Evolutionary conservation across 2,113 vertebrate genomes (phyloP).

Genomic region (Anhinga rufa): DNA sequence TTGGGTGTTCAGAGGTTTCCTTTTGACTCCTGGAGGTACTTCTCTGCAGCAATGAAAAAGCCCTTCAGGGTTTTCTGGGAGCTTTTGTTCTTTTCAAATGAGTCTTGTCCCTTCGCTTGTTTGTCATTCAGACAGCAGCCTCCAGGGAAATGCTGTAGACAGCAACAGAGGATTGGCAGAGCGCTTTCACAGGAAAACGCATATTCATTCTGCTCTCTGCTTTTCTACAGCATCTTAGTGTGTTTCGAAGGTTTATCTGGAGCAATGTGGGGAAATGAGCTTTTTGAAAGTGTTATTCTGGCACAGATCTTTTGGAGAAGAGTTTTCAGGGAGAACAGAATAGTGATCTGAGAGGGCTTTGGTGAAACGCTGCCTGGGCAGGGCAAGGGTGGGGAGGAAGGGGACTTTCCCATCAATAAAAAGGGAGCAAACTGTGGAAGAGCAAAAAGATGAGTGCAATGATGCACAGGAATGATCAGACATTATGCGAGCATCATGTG

Average conservation of each 20-base stretch:
- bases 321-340: not conserved
- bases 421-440: not conserved
- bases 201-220: not conserved
- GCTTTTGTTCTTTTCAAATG: slow-evolving; percentile 12
- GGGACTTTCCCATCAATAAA: not conserved
- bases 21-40: not conserved
- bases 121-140: slow-evolving; percentile 32
- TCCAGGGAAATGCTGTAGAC: slow-evolving; percentile 18
- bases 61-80: not conserved
- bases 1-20: not conserved
- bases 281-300: not conserved
- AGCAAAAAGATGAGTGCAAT: not conserved
- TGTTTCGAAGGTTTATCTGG: not conserved
- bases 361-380: not conserved
- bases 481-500: not conserved
- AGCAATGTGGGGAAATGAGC: not conserved
- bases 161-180: not conserved
- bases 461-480: not conserved
- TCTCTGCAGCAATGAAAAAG: not conserved
- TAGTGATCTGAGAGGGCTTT: not conserved
- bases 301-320: not conserved
- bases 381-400: not conserved
- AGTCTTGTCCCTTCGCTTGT: slow-evolving; percentile 3
- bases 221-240: not conserved
- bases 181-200: not conserved